phyloP scores from a whole-genome alignment of 2,113 vertebrate species.

The Corapipo altera region DNA sequence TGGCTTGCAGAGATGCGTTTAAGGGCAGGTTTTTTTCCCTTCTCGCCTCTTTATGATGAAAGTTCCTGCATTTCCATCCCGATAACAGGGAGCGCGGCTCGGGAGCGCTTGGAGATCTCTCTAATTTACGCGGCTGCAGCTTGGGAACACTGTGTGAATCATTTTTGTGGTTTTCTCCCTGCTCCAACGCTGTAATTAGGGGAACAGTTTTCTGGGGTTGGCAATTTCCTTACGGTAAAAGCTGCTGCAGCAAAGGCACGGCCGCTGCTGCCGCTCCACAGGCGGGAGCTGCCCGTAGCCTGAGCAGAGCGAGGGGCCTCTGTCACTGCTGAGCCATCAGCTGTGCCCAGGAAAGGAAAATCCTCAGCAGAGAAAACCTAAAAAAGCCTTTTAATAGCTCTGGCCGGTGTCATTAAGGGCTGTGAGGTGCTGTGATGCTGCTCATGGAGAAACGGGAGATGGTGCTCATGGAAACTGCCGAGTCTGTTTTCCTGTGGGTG shows the following conservation, averaged over 20 bases:
- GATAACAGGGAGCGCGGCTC: not conserved
- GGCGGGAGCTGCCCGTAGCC: not conserved
- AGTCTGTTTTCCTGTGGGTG: not conserved
- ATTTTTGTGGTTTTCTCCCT: conserved; percentile 45
- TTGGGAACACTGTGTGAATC: conserved; percentile 54
- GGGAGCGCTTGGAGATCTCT: conserved; percentile 21
- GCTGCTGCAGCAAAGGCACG: not conserved
- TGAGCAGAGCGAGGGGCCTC: not conserved
- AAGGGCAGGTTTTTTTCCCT: not conserved
- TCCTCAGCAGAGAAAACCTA: not conserved
- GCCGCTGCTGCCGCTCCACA: not conserved
- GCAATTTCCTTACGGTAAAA: not conserved
- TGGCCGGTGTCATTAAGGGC: not conserved
- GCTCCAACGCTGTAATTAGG: conserved; percentile 48
- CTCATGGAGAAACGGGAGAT: not conserved
- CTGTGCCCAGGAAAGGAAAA: not conserved
- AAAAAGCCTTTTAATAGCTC: not conserved
- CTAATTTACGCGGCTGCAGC: conserved; percentile 46
- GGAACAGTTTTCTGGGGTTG: conserved; percentile 54
- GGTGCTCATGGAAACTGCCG: not conserved
- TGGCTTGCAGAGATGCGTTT: not conserved
- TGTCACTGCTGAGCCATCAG: not conserved
- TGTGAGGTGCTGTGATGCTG: not conserved
- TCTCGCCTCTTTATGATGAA: not conserved
- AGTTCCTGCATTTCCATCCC: conserved; percentile 19